Evolutionary conservation across 2,113 vertebrate species (phyloP), one percentile per base, ranked within the genome.

Genomic region (Pantherophis guttatus): DNA sequence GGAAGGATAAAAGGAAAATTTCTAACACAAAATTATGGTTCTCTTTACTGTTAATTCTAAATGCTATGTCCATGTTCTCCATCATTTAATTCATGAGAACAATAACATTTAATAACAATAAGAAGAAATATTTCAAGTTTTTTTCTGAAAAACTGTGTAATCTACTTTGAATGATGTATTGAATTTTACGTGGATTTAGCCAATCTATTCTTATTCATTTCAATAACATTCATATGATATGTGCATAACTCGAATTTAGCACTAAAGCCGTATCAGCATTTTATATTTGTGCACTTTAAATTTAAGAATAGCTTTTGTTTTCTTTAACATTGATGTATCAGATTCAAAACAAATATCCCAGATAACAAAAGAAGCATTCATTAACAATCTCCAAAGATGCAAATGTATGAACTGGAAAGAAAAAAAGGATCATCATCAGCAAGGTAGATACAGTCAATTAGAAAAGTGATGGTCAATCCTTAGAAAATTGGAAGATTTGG

Each of bases 341-440:
- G 94, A 90, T 50, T 21, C 93, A 29, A 93, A 91, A n/a, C 19
- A 13, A 52, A 93, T 92, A 11, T 52, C 33, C 33, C 94, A 92
- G 88, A 58, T 94, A 62, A 95, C 88, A 90, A 95, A 96, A 93
- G 92, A 1, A 57, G 90, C 12, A 81, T 90, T 92, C 52, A 33
- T 52, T 19, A 93, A 53, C 4, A 0, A 81, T 81, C 88, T 65
- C 58, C 91, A 39, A 87, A 91, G n/a, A 65, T 21, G n/a, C 17
- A 39, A 39, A 81, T 81, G 33, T 33, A 6, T 75, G 70, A 75
- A 33, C n/a, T 75, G n/a, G 15, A 39, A 39, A 39, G 6, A 19
- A 75, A 39, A 75, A 39, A 17, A 33, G 15, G 12, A 75, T 2
- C 17, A 39, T 39, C 70, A 39, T 17, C 70, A 81, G 13, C 29